A percentile compares a stretch with the other conserved stretches of the same genome.
These are phyloP conservation scores for Odontomyia ornata DNA, from an alignment of 2,888 invertebrate species.

Conservation along the genomic window DNA sequence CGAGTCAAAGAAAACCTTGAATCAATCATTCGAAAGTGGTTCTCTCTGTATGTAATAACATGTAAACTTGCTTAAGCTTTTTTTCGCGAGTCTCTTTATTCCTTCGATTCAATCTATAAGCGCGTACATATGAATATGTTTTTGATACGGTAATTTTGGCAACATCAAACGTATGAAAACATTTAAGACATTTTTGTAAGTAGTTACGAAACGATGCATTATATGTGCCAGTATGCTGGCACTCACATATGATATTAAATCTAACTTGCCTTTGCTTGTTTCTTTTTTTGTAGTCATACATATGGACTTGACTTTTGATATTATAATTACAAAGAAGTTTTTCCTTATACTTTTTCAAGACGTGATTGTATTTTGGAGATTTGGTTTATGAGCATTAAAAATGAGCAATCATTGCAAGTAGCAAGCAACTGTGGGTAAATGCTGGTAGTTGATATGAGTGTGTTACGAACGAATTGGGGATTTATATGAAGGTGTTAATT, in stretches of 20 bases:
- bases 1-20: conserved; percentile 30
- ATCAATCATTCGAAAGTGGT: conserved; percentile 33
- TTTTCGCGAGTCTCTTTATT: not conserved
- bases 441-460: not conserved
- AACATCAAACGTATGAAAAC: not conserved
- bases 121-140: not conserved
- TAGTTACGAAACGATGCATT: too few species aligned
- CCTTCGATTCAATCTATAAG: not conserved
- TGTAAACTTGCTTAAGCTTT: too few species aligned
- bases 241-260: too few species aligned
- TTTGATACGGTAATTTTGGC: not conserved
- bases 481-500: too few species aligned
- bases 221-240: too few species aligned
- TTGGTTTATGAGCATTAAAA: not conserved
- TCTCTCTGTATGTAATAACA: not conserved
- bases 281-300: not conserved
- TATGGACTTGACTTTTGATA: conserved; percentile 15
- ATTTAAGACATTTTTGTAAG: too few species aligned
- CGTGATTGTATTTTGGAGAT: not conserved
- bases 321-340: not conserved
- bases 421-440: too few species aligned
- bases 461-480: too few species aligned
- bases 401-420: not conserved
- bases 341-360: not conserved
- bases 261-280: not conserved